These are phyloP conservation scores for Pegoplata infirma DNA, from an alignment of 2,888 invertebrate genomes.

Conservation along the genomic window DNA sequence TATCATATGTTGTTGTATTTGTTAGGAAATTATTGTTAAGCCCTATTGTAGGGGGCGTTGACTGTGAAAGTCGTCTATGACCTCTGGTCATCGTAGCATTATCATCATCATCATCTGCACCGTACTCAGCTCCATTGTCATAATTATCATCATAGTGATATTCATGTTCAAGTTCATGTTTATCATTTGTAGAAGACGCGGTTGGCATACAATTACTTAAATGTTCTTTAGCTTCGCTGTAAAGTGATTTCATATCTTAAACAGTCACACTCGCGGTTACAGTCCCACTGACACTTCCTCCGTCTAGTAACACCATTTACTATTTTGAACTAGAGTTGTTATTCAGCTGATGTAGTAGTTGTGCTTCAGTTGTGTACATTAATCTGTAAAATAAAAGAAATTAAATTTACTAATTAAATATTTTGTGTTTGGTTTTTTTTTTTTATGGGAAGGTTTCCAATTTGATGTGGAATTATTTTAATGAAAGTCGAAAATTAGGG, in stretches of 20 bases:
- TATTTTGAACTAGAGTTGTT: not conserved
- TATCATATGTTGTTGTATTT: constrained; percentile 71
- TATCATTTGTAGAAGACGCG: constrained; percentile 50
- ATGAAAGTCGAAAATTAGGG: too few relatives aligned
- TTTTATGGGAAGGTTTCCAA: too few relatives aligned
- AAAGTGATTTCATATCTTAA: constrained; percentile 73
- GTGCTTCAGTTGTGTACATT: constrained; percentile 3
- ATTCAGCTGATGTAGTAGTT: not conserved
- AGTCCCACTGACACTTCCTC: not conserved
- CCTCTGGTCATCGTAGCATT: constrained; percentile 16
- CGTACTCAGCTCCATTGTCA: too few relatives aligned
- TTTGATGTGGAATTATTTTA: too few relatives aligned
- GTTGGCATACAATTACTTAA: constrained; percentile 69
- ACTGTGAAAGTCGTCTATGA: constrained; percentile 38
- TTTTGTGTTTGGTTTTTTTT: too few relatives aligned
- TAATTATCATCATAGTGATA: constrained; percentile 32
- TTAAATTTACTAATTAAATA: constrained; percentile 11
- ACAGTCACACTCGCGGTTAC: constrained; percentile 49
- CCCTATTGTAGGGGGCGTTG: constrained; percentile 40
- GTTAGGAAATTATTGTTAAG: constrained; percentile 59
- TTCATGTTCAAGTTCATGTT: constrained; percentile 44
- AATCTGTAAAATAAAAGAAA: constrained; percentile 5
- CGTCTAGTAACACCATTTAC: constrained; percentile 43
- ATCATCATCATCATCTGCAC: not conserved
- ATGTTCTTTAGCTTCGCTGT: constrained; percentile 71